phyloP scores from a whole-genome alignment of 2,888 invertebrate genomes.

The Rhagonycha fulva region DNA sequence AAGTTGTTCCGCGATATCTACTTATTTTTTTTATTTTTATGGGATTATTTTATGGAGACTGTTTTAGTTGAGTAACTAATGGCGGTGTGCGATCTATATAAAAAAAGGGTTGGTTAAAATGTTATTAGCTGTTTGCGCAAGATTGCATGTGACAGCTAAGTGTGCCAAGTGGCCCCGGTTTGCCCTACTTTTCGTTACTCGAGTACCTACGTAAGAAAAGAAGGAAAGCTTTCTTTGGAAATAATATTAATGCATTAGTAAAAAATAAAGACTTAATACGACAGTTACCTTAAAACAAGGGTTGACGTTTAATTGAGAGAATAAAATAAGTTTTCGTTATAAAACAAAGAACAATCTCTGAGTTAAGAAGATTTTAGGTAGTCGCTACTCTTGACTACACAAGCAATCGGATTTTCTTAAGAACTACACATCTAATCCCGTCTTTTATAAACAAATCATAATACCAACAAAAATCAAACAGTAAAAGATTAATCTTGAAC shows the following conservation, averaged over 20 bases:
- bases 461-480: constrained; percentile 24
- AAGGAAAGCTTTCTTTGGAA: not conserved
- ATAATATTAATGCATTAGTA: not conserved
- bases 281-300: not conserved
- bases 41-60: too few species aligned
- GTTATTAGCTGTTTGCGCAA: too few species aligned
- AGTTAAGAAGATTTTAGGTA: constrained; percentile 26
- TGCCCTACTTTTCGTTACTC: not conserved
- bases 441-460: constrained; percentile 29
- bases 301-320: not conserved
- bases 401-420: constrained; percentile 25
- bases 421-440: constrained; percentile 21
- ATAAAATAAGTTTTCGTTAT: not conserved
- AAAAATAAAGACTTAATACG: not conserved
- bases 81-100: too few species aligned
- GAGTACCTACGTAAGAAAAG: not conserved
- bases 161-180: not conserved
- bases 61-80: too few species aligned
- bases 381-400: constrained; percentile 12
- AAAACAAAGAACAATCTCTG: not conserved
- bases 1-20: too few species aligned
- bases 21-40: too few species aligned
- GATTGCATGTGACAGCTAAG: too few species aligned
- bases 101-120: too few species aligned
- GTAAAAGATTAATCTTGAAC: constrained; percentile 41